Evolutionary conservation across 2,797 vertebrate genomes (phyloP), one percentile per base, ranked within the genome.

Genomic region (Perodicticus potto): DNA sequence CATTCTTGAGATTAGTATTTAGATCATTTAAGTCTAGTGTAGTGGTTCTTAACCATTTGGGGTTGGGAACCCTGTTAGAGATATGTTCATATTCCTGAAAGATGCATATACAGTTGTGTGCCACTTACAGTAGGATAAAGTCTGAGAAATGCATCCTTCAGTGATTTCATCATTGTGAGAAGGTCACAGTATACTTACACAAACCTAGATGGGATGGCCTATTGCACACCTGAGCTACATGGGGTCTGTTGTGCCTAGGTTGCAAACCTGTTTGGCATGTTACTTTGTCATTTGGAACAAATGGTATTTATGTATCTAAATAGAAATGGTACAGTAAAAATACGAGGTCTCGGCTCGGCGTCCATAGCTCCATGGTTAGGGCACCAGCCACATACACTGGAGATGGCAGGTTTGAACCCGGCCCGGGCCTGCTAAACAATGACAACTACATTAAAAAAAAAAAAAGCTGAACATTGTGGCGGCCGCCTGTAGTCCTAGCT

Each of bases 1-100:
- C 13, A n/a, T 91, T 94, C 57, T 78, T 70, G 27, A 87, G 32
- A 73, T 80, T 74, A 49, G 90, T 87, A 43, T 61, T 92, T 59
- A 59, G 34, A 53, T 86, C 34, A 37, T 59, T 23, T 86, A 74
- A 89, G 12, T 91, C 80, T 77, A 25, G 40, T 53, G 9, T 93
- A 82, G 81, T 23, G 7, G 78, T 76, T 61, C 55, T 94, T 92
- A 77, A 90, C 65, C 57, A 32, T 80, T 63, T 91, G 49, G 59
- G 67, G 3, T 70, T 95, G 77, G 29, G 49, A 57, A 12, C n/a
- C 84, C 67, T 90, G 1, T 82, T 43, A 70, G 59, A 94, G 20
- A 77, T 87, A 12, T 82, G 22, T 86, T 78, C 20, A 1, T 69
- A 69, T 78, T 89, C 69, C n/a, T 65, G 81, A 55, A 76, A 86